phyloP scores from a whole-genome alignment of 2,113 vertebrate genomes.

The Dasyornis broadbenti region DNA sequence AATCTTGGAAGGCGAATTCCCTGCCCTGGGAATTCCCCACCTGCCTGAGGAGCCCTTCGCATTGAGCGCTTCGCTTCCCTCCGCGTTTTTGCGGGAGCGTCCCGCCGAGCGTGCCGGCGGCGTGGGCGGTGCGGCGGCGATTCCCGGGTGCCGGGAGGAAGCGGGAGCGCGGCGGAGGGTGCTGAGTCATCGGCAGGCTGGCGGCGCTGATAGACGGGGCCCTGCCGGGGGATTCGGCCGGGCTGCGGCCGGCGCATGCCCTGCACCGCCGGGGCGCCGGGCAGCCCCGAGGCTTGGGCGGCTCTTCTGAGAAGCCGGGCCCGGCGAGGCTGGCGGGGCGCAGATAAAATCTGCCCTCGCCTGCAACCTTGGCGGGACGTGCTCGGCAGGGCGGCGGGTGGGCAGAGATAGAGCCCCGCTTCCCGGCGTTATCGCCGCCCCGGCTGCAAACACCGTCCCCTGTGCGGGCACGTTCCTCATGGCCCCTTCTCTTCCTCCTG shows the following conservation, averaged over 20 bases:
- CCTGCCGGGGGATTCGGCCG: background rate
- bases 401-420: conserved; percentile 32
- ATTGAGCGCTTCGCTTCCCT: fast-evolving
- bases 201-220: conserved; percentile 70
- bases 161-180: conserved; percentile 40
- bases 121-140: background rate
- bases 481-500: background rate
- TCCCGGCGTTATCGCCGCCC: background rate
- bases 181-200: conserved; percentile 86
- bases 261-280: fast-evolving
- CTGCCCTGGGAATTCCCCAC: background rate
- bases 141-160: conserved; percentile 57
- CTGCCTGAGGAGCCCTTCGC: fast-evolving
- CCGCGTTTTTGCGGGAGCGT: background rate
- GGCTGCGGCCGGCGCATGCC: background rate
- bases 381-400: background rate
- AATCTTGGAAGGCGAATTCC: background rate
- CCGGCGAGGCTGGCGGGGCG: background rate
- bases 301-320: conserved; percentile 2
- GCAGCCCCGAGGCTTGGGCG: background rate
- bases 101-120: background rate
- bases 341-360: conserved; percentile 45
- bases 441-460: background rate
- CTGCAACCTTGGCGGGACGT: background rate
- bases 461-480: background rate